Percentiles rank a stretch among this genome's conserved stretches.
These are phyloP conservation scores for Zaprionus capensis DNA, from an alignment of 1,140 invertebrate genomes.

Conservation along the genomic window DNA sequence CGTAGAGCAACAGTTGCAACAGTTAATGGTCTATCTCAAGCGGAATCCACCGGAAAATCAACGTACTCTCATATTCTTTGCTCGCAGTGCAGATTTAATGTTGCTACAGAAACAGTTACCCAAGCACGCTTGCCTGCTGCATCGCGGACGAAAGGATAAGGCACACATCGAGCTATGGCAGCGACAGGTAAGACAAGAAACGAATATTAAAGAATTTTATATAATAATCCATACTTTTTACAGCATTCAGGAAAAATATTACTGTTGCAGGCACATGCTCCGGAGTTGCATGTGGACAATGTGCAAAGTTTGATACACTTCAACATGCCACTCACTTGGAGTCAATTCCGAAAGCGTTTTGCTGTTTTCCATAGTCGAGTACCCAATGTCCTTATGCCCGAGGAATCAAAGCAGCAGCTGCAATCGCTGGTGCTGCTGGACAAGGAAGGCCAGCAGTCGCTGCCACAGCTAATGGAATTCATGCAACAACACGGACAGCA, in stretches of 20 bases:
- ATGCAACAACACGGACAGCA: constrained; percentile 28
- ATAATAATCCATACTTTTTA: background rate
- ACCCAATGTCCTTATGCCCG: background rate
- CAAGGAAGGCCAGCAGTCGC: background rate
- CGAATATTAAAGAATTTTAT: background rate
- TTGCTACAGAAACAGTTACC: background rate
- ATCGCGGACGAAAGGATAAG: constrained; percentile 24
- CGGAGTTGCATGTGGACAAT: constrained; percentile 24
- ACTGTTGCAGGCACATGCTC: constrained; percentile 15
- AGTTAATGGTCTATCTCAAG: constrained; percentile 8
- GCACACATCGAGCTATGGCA: constrained; percentile 19
- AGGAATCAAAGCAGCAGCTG: constrained; percentile 1
- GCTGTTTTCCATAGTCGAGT: constrained; percentile 2
- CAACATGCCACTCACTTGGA: constrained; percentile 33
- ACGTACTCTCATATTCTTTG: constrained; percentile 22
- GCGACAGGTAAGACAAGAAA: constrained; percentile 12
- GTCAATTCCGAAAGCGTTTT: constrained; percentile 20
- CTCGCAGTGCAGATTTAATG: background rate
- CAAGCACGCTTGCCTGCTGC: constrained; percentile 4
- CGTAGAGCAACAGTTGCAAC: constrained; percentile 13
- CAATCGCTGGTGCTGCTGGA: constrained; percentile 22
- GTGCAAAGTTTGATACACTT: constrained; percentile 22
- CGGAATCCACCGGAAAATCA: background rate
- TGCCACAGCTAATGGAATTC: constrained; percentile 38
- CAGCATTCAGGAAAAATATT: constrained; percentile 23